Evolutionary conservation across 2,113 vertebrate species (phyloP), one percentile per base, ranked within the genome.

Genomic region (Eudyptes chrysolophus): DNA sequence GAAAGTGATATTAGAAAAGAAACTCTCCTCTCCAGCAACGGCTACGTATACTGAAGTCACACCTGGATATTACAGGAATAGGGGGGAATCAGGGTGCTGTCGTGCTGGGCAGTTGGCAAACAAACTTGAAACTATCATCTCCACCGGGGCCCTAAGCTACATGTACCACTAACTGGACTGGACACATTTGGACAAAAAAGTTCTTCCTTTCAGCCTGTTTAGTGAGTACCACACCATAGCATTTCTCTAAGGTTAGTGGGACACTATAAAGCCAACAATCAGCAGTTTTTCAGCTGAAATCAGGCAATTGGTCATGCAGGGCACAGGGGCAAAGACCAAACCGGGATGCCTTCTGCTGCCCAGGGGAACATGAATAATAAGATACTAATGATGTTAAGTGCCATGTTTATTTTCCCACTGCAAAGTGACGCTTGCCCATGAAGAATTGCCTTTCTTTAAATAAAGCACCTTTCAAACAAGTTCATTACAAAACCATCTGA

Each of bases 401-500:
- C 13, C 24, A 18, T 84, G 61, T 87, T 97, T 94, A 57, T 94
- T 95, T 97, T 91, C 74, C 89, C 34, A 12, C 46, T 79, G 69
- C 0, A 2, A 91, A 95, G 44, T 11, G 11, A 82, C 5, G 3
- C 66, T 93, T 74, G 65, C 65, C 84, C 25, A 27, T 48, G 72
- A 92, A 87, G 76, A 90, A 89, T 1, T 95, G 62, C 26, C 54
- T 82, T 66, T 42, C 79, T 92, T 93, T 74, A 96, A 95, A 92
- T 74, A 87, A 96, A 96, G 54, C 70, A 96, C 89, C 94, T 97
- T 94, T 83, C 81, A 79, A 94, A 87, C 75, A 87, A 87, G 81
- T 80, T 96, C 57, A 42, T 89, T 92, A 76, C 69, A 85, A 95
- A 97, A 77, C 78, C 91, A 87, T 89, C 84, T 83, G 84, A 97